Percentiles rank a stretch among this genome's conserved stretches.
Conservation (phyloP, 1,140 invertebrate species). For the Solen grandis region DNA sequence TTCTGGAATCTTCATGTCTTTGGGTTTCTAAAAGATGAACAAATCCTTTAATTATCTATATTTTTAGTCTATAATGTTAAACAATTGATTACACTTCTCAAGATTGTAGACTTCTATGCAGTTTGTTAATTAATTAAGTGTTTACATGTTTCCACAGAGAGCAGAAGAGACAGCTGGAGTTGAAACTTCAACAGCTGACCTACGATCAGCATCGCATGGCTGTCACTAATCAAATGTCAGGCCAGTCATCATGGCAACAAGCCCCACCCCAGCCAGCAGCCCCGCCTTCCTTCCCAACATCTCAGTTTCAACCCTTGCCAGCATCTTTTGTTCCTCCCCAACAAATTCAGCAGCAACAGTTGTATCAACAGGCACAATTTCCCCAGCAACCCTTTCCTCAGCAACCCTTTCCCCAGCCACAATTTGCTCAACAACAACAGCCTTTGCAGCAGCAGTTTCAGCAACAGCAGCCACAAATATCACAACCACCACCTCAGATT, state of each 20-base stretch:
- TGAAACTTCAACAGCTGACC: constrained; percentile 60
- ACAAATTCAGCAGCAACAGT: not conserved
- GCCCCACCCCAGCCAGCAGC: not conserved
- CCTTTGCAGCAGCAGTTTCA: not conserved
- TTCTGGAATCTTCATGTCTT: too few species aligned
- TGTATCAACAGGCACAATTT: not conserved
- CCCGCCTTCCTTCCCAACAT: not conserved
- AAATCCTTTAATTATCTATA: too few species aligned
- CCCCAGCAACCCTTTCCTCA: not conserved
- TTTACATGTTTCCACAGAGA: too few species aligned
- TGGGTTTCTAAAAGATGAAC: too few species aligned
- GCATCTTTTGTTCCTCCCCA: not conserved
- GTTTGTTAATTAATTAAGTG: too few species aligned
- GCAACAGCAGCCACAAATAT: not conserved
- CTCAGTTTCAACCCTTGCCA: not conserved
- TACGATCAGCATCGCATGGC: constrained; percentile 54
- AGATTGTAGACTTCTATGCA: too few species aligned
- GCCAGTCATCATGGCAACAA: not conserved
- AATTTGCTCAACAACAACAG: not conserved
- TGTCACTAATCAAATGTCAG: not conserved
- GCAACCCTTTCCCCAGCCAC: not conserved
- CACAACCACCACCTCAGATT: too few species aligned
- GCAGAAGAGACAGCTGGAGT: constrained; percentile 66
- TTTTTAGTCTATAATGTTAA: too few species aligned
- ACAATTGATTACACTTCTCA: too few species aligned